Evolutionary conservation across 2,888 invertebrate genomes (phyloP).

Genomic region (Ichneumoninae sp.): DNA sequence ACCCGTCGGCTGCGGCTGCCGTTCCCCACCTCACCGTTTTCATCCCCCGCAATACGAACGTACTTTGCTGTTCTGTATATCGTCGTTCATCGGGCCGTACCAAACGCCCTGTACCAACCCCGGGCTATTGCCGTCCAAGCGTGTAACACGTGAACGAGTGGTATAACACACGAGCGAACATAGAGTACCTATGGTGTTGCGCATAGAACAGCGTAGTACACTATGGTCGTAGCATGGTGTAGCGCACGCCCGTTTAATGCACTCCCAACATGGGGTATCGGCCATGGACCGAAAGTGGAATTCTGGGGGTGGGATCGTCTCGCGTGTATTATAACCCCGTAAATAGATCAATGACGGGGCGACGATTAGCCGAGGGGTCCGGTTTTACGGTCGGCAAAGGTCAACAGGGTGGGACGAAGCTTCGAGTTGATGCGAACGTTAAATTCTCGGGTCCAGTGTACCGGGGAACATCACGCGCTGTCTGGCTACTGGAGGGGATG

Average conservation of each 20-base stretch:
- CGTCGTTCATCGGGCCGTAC: slow-evolving; percentile 22
- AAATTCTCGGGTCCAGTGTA: slow-evolving; percentile 49
- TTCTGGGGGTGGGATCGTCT: slow-evolving; percentile 48
- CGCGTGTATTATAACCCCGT: slow-evolving; percentile 74
- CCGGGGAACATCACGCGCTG: slow-evolving; percentile 13
- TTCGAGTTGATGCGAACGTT: slow-evolving; percentile 50
- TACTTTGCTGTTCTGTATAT: slow-evolving; percentile 52
- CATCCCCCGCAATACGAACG: slow-evolving; percentile 68
- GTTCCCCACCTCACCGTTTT: slow-evolving; percentile 46
- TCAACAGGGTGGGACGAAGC: slow-evolving; percentile 62
- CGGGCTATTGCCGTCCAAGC: slow-evolving; percentile 51
- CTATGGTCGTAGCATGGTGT: slow-evolving; percentile 34
- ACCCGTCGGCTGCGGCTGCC: slow-evolving; percentile 65
- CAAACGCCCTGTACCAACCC: slow-evolving; percentile 45
- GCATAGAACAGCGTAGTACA: neutral
- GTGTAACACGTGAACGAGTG: slow-evolving; percentile 61
- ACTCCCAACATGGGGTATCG: slow-evolving; percentile 49
- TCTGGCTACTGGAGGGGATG: neutral
- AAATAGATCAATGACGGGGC: slow-evolving; percentile 76
- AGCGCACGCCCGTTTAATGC: slow-evolving; percentile 67
- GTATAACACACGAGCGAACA: slow-evolving; percentile 56
- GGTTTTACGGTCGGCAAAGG: slow-evolving; percentile 69
- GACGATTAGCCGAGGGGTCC: slow-evolving; percentile 71
- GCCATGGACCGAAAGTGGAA: slow-evolving; percentile 47
- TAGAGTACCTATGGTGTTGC: slow-evolving; percentile 20